Base-by-base conservation (phyloP, 2,888 invertebrate species). In the Myathropa florea region DNA sequence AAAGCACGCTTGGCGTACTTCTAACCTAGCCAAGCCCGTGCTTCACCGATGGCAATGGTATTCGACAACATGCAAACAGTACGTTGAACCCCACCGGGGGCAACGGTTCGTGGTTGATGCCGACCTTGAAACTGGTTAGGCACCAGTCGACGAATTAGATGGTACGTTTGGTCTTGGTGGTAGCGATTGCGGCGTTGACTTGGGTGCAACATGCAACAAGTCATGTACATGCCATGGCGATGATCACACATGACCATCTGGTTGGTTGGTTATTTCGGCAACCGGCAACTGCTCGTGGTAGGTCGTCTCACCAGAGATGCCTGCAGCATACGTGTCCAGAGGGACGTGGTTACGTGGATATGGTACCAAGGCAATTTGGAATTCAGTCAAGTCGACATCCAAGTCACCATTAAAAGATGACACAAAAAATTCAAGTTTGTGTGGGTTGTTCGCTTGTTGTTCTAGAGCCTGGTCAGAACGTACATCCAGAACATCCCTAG, bases 11-110 rank as follows among this genome's bases (percentile, higher is more conserved):
- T 98, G 93, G 98, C 97, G 93, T 98, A 98, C 98, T 98, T 98
- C 93, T 97, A 98, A 94, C 98, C 98, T 88, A 98, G 95, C 91
- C 98, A 96, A 24, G 98, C 98, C 98, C 98, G 98, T 55, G 98
- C 98, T 93, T 98, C 98, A 23, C 98, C 98, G 92, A 98, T 98
- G 90, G 98, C 98, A 9, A 98, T 98, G 89, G 98, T 99, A 94
- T 98, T 98, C 92, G 97, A 98, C 94, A 98, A 95, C 98, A 98
- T 98, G 95, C 98, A 99, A 24, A 99, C 98, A 89, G 98, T 98
- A 90, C 98, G 96, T 93, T 98, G 97, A 36, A 98, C 98, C 94
- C 98, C 98, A 7, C 98, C 98, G n/a, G 98, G 98, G 70, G 98
- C 98, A 30, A 97, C 98, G 88, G 97, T 97, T 33, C 98, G 94